phyloP scores from a whole-genome alignment of 2,888 invertebrate genomes.

The Mycogona germanica region DNA sequence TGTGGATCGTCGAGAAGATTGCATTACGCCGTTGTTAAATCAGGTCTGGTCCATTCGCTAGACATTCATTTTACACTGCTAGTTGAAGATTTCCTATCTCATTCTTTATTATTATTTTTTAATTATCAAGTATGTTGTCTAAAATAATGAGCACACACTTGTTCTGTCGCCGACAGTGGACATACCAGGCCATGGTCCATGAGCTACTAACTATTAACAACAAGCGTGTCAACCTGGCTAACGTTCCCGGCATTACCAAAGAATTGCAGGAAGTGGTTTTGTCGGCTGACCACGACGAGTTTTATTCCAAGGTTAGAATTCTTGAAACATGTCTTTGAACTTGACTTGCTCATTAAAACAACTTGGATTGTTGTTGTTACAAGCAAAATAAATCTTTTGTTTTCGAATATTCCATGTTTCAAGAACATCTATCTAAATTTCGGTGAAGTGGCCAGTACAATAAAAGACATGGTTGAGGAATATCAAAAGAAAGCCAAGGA shows the following conservation, averaged over 20 bases:
- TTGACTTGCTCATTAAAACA: background rate
- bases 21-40: constrained; percentile 87
- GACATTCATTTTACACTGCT: background rate
- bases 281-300: constrained; percentile 91
- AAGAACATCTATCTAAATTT: constrained; percentile 92
- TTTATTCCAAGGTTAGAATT: constrained; percentile 66
- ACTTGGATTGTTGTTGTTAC: background rate
- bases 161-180: constrained; percentile 72
- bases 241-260: constrained; percentile 68
- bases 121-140: constrained; percentile 5
- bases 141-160: too few relatives aligned
- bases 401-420: constrained; percentile 2
- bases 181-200: constrained; percentile 99
- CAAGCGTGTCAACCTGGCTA: constrained; percentile 81
- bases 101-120: background rate
- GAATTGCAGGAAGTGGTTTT: constrained; percentile 88
- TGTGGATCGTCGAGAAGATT: constrained; percentile 85
- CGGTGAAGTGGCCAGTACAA: constrained; percentile 96
- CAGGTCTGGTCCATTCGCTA: too few relatives aligned
- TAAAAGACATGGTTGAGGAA: constrained; percentile 93
- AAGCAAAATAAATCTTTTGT: constrained; percentile 12
- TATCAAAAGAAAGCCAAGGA: constrained; percentile 92
- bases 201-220: constrained; percentile 86
- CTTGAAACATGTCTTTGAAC: background rate
- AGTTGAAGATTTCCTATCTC: background rate